phyloP scores from a whole-genome alignment of 2,797 vertebrate genomes.

The Eulemur rubriventer region DNA sequence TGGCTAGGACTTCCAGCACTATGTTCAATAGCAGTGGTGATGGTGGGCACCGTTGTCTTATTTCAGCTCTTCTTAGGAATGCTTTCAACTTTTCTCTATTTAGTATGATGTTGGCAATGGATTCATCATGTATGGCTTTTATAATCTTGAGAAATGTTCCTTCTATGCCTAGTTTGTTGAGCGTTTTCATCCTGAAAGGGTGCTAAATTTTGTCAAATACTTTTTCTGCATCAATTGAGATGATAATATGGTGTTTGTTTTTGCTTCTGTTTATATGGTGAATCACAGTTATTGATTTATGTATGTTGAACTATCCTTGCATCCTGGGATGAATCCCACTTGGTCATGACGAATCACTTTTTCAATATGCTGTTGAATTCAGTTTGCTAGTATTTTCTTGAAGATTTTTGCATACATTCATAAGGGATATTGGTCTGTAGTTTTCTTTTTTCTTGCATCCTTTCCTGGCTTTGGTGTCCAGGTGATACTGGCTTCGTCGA shows the following conservation, averaged over 20 bases:
- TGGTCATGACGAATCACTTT: neutral
- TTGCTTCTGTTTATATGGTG: neutral
- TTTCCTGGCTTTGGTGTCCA: neutral
- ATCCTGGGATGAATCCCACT: neutral
- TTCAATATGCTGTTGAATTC: neutral
- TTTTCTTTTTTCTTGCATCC: neutral
- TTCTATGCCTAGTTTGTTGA: neutral
- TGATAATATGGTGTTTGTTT: neutral
- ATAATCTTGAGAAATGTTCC: neutral
- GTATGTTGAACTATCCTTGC: neutral
- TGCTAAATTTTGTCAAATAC: neutral
- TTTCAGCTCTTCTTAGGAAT: neutral
- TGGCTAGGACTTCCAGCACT: neutral
- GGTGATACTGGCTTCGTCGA: neutral
- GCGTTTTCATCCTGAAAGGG: neutral
- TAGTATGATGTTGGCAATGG: neutral
- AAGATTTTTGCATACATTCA: neutral
- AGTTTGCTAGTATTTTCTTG: neutral
- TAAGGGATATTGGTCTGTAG: neutral
- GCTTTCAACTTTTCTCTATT: neutral
- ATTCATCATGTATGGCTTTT: neutral
- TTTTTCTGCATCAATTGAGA: neutral
- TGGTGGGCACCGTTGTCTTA: neutral
- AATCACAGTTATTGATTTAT: neutral
- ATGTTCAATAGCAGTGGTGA: neutral